Evolutionary conservation across 2,888 invertebrate species (phyloP).

Genomic region (Macroteleia sp.): DNA sequence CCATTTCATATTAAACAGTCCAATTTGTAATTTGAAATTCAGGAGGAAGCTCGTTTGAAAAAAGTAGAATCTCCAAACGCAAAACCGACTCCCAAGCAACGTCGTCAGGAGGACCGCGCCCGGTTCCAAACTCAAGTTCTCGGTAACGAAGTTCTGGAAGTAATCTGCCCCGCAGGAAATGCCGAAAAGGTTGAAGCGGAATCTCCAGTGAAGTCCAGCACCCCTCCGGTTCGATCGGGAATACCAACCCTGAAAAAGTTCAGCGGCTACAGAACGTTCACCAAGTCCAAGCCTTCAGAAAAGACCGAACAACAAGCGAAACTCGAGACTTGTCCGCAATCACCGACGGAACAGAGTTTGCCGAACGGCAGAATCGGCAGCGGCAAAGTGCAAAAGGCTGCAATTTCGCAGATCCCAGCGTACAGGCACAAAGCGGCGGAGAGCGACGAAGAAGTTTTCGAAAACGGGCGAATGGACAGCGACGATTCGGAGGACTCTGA

Average conservation of each 20-base stretch:
- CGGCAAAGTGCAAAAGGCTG: too few relatives aligned
- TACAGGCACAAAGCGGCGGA: slow-evolving; percentile 12
- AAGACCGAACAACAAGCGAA: slow-evolving; percentile 33
- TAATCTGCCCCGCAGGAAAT: slow-evolving; percentile 52
- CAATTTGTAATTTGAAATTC: too few relatives aligned
- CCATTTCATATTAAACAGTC: too few relatives aligned
- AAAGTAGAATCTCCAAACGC: slow-evolving; percentile 74
- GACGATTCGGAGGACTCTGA: slow-evolving; percentile 59
- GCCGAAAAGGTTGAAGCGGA: slow-evolving; percentile 26
- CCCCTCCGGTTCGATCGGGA: slow-evolving; percentile 68
- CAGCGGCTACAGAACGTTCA: slow-evolving; percentile 64
- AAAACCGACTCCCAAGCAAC: slow-evolving; percentile 87
- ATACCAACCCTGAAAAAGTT: slow-evolving; percentile 75
- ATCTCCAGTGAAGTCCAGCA: slow-evolving; percentile 85
- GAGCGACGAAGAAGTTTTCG: slow-evolving; percentile 36
- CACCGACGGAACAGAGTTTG: neutral
- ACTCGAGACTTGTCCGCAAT: neutral
- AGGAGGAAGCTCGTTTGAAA: slow-evolving; percentile 65
- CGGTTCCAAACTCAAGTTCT: slow-evolving; percentile 89
- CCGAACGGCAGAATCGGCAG: too few relatives aligned
- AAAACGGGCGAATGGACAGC: slow-evolving; percentile 26
- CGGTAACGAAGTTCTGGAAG: slow-evolving; percentile 78
- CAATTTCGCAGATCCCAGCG: slow-evolving; percentile 13
- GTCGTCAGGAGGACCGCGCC: slow-evolving; percentile 87
- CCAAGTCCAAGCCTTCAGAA: slow-evolving; percentile 30